Evolutionary conservation across 1,140 invertebrate genomes (phyloP).

Genomic region (Proctacanthus coquilletti): DNA sequence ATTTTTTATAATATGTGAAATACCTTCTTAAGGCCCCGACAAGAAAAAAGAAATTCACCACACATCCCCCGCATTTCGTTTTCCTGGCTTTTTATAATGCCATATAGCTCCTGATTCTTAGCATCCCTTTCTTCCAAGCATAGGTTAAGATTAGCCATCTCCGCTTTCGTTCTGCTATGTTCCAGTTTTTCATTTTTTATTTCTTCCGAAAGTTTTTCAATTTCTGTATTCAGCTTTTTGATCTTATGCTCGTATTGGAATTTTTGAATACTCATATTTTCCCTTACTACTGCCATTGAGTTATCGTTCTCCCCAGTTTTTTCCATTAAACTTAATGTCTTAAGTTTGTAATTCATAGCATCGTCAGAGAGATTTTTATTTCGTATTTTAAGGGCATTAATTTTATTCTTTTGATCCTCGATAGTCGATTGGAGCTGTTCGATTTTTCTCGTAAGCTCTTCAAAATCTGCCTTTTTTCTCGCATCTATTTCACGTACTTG

Average conservation of each 20-base stretch:
- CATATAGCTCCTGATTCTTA: not conserved
- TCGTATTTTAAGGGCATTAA: conserved; percentile 1
- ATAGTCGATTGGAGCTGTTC: conserved; percentile 27
- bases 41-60: conserved; percentile 6
- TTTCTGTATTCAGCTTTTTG: conserved; percentile 35
- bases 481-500: conserved; percentile 33
- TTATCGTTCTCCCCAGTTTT: conserved; percentile 2
- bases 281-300: not conserved
- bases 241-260: conserved; percentile 9
- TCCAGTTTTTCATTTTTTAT: not conserved
- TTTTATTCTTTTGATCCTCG: conserved; percentile 10
- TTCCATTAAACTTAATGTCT: conserved; percentile 4
- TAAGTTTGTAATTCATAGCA: conserved; percentile 4
- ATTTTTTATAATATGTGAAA: conserved; percentile 1
- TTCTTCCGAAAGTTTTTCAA: conserved; percentile 13
- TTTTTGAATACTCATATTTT: conserved; percentile 2
- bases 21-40: conserved; percentile 4
- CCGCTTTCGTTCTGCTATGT: not conserved
- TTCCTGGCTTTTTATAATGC: not conserved
- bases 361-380: conserved; percentile 4
- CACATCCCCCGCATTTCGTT: not conserved
- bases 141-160: conserved; percentile 1
- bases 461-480: conserved; percentile 33
- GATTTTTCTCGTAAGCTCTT: conserved; percentile 34
- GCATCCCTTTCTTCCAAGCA: not conserved